A percentile compares a stretch with the other conserved stretches of the same genome.
phyloP scores from a whole-genome alignment of 35 echinoderm and acorn worm genomes.

The Acanthaster planci region DNA sequence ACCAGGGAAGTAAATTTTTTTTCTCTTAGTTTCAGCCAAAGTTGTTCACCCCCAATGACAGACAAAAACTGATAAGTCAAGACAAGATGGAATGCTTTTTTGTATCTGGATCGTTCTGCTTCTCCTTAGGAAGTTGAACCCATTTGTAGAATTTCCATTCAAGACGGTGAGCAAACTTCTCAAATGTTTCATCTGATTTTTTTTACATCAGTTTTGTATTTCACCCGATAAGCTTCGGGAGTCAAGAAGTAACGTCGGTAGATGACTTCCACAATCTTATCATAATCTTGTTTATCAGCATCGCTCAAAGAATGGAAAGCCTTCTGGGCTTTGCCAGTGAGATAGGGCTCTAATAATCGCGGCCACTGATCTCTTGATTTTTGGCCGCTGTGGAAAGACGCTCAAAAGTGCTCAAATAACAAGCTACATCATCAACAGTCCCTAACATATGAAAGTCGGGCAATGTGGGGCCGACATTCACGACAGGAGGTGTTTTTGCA shows the following conservation, averaged over 20 bases:
- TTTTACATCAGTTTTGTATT: constrained; percentile 31
- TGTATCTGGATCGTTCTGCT: background rate
- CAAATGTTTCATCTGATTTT: constrained; percentile 36
- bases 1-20: background rate
- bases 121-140: background rate
- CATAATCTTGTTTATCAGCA: constrained; percentile 35
- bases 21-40: constrained; percentile 33
- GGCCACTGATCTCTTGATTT: background rate
- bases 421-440: constrained; percentile 23
- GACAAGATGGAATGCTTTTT: background rate
- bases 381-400: background rate
- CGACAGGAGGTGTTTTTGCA: no score
- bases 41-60: background rate
- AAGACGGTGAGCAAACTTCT: constrained; percentile 21
- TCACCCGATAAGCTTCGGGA: constrained; percentile 28
- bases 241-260: constrained; percentile 14
- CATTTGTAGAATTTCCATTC: constrained; percentile 21
- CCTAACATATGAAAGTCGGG: constrained; percentile 15
- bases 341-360: constrained; percentile 27
- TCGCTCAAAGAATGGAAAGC: constrained; percentile 31
- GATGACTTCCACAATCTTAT: constrained; percentile 9
- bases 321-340: constrained; percentile 46
- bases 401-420: constrained; percentile 41
- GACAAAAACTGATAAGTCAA: constrained; percentile 8
- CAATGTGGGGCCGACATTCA: background rate